These are phyloP conservation scores for Meghimatium bilineatum DNA, from an alignment of 2,888 invertebrate genomes.

Conservation along the genomic window DNA sequence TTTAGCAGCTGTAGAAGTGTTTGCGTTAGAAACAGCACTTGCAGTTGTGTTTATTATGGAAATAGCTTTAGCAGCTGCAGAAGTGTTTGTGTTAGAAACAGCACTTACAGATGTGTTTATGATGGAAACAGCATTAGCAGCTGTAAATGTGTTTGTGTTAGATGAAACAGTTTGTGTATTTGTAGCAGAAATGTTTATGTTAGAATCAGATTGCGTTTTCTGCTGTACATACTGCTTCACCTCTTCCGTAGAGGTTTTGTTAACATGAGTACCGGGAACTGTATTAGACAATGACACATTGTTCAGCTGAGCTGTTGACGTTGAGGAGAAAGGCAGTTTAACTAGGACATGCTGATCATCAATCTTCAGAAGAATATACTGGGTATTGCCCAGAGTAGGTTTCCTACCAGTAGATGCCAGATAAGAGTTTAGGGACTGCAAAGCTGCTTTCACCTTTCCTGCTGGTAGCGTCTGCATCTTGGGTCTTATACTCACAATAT, in stretches of 20 bases:
- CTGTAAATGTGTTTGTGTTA: neutral
- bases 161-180: neutral
- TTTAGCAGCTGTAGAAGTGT: neutral
- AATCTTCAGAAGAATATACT: conserved; percentile 36
- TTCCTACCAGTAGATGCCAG: conserved; percentile 31
- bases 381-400: neutral
- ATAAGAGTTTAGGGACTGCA: conserved; percentile 32
- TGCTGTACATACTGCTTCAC: neutral
- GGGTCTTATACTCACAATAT: neutral
- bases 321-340: neutral
- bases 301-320: neutral
- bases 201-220: neutral
- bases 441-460: conserved; percentile 25
- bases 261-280: neutral
- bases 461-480: neutral
- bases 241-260: neutral
- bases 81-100: neutral
- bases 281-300: neutral
- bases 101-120: neutral
- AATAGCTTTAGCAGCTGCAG: neutral
- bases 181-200: neutral
- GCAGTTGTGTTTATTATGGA: neutral
- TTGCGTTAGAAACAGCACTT: neutral
- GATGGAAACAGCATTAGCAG: neutral
- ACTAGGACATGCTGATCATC: conserved; percentile 38